A percentile compares a stretch with the other conserved stretches of the same genome.
Evolutionary conservation across 2,113 vertebrate species (phyloP).

Genomic region (Murina feae): DNA sequence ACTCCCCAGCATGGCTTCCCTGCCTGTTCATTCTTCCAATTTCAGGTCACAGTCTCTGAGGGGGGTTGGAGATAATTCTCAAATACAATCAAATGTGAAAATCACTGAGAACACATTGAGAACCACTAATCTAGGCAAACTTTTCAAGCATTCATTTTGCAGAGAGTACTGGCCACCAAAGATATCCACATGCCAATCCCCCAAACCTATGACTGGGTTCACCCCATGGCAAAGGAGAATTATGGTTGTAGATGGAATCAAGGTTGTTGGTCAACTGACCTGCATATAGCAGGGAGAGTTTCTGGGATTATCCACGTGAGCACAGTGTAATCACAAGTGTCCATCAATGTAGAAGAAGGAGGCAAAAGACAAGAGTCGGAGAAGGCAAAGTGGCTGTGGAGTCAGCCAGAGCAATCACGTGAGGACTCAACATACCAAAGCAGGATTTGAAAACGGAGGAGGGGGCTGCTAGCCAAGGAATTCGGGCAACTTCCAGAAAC

Average conservation of each 20-base stretch:
- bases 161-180: neutral
- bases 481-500: neutral
- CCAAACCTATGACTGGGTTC: neutral
- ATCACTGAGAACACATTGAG: neutral
- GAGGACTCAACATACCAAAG: neutral
- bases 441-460: neutral
- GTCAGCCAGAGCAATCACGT: fast-evolving
- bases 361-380: neutral
- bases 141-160: neutral
- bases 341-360: neutral
- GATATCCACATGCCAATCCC: neutral
- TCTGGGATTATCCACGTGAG: neutral
- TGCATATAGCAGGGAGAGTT: neutral
- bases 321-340: neutral
- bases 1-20: neutral
- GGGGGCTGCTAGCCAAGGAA: neutral
- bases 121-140: neutral
- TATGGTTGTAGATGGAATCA: neutral
- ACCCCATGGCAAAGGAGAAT: neutral
- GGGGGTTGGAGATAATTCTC: neutral
- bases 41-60: neutral
- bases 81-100: neutral
- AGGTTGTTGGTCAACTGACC: neutral
- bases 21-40: neutral
- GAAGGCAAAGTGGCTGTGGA: neutral